phyloP scores from a whole-genome alignment of 37 sponge, comb jelly and placozoan genomes.

The Spongia lamella region DNA sequence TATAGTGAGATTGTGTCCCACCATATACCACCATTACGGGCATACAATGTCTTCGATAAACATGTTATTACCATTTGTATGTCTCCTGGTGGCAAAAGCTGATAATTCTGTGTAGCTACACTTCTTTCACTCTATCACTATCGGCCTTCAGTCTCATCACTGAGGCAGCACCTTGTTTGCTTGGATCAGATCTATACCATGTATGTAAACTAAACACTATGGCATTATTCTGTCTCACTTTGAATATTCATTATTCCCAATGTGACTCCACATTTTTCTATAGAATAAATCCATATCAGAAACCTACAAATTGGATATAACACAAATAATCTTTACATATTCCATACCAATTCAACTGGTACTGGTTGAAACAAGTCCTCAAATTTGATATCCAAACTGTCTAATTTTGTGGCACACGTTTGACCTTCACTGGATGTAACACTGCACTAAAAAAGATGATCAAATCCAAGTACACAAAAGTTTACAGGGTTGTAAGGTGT shows the following conservation, averaged over 20 bases:
- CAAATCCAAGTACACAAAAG: not conserved
- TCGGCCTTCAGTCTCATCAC: slow-evolving; percentile 7
- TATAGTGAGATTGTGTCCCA: too few relatives aligned
- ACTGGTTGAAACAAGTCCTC: slow-evolving; percentile 49
- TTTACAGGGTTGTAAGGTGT: too few relatives aligned
- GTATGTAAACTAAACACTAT: too few relatives aligned
- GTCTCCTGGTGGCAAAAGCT: too few relatives aligned
- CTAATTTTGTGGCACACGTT: slow-evolving; percentile 31
- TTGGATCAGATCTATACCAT: not conserved
- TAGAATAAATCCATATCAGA: not conserved
- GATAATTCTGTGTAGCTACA: too few relatives aligned
- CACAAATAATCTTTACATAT: too few relatives aligned
- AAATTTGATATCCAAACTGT: slow-evolving; percentile 31
- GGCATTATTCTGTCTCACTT: not conserved
- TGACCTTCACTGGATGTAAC: slow-evolving; percentile 54
- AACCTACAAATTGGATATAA: not conserved
- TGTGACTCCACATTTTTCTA: slow-evolving; percentile 7
- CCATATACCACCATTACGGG: too few relatives aligned
- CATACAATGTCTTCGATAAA: too few relatives aligned
- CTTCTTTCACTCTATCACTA: not conserved
- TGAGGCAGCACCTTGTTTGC: slow-evolving; percentile 9
- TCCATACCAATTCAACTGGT: not conserved
- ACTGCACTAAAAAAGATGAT: slow-evolving; percentile 30
- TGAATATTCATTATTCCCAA: not conserved
- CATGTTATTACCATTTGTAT: too few relatives aligned